Percentiles rank a stretch among this genome's conserved stretches.
Conservation (phyloP, 2,888 invertebrate genomes). For the Luffia ferchaultella region DNA sequence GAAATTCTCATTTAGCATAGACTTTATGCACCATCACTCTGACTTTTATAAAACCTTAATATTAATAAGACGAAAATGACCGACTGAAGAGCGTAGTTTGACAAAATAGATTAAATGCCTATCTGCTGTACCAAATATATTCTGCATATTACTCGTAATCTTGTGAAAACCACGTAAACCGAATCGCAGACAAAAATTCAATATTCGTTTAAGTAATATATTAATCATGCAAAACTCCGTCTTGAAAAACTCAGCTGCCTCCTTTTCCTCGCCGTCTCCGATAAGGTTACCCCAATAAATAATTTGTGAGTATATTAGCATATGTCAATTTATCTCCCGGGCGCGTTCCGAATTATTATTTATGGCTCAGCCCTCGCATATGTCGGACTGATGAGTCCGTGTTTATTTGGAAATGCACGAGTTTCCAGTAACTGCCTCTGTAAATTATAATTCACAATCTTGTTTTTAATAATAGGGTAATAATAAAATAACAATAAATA, state of each 20-base stretch:
- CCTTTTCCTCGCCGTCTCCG: background rate
- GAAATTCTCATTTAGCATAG: too few species aligned
- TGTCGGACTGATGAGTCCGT: background rate
- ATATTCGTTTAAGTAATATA: too few species aligned
- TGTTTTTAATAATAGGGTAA: background rate
- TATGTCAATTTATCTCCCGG: conserved; percentile 63
- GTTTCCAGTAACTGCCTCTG: background rate
- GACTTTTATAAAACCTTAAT: too few species aligned
- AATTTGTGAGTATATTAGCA: conserved; percentile 61
- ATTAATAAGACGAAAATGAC: too few species aligned
- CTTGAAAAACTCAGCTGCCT: background rate
- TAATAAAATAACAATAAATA: background rate
- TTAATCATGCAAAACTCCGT: too few species aligned
- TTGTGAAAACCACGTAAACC: too few species aligned
- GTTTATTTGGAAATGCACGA: background rate
- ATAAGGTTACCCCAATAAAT: conserved; percentile 47
- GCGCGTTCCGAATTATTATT: conserved; percentile 50
- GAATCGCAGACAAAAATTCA: too few species aligned
- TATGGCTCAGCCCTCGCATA: conserved; percentile 36
- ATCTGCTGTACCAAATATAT: too few species aligned
- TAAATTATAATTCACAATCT: background rate
- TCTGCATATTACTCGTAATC: too few species aligned
- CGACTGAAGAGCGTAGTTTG: too few species aligned
- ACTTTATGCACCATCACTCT: too few species aligned
- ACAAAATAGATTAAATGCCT: too few species aligned